These are phyloP conservation scores for Leptestheria dahalacensis DNA, from an alignment of 1,140 invertebrate genomes.

Conservation along the genomic window DNA sequence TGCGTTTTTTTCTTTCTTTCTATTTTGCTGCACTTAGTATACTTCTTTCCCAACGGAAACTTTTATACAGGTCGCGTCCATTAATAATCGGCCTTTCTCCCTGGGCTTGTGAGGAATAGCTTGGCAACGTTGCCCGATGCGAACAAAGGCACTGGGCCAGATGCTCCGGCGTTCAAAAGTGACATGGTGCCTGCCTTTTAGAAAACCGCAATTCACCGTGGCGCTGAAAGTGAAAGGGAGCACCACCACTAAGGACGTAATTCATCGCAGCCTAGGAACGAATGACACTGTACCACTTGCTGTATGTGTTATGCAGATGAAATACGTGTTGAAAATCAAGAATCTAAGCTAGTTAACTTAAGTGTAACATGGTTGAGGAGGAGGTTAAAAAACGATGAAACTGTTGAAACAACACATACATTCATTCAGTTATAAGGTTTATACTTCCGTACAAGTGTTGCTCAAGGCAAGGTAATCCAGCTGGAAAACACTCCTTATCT, in stretches of 20 bases:
- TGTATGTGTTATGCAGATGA: too few species aligned
- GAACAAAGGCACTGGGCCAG: not conserved
- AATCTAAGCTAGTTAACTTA: too few species aligned
- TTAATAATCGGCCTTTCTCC: not conserved
- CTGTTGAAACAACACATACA: too few species aligned
- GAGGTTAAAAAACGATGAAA: too few species aligned
- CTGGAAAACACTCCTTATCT: too few species aligned
- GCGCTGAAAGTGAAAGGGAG: not conserved
- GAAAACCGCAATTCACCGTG: not conserved
- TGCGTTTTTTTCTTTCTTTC: not conserved
- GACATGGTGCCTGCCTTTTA: not conserved
- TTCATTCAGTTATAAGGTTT: too few species aligned
- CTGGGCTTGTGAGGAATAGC: not conserved
- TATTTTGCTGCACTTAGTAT: not conserved
- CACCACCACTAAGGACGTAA: not conserved
- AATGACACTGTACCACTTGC: too few species aligned
- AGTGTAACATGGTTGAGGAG: too few species aligned
- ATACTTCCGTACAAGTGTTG: too few species aligned
- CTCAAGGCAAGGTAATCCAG: too few species aligned
- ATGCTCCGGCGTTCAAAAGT: not conserved
- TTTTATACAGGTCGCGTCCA: not conserved
- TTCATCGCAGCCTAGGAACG: not conserved
- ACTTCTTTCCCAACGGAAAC: not conserved
- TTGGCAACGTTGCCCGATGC: not conserved
- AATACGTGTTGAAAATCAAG: too few species aligned